Percentiles rank a stretch among this genome's conserved stretches.
Conservation (phyloP, 2,888 invertebrate species). For the Aphidoletes aphidimyza region DNA sequence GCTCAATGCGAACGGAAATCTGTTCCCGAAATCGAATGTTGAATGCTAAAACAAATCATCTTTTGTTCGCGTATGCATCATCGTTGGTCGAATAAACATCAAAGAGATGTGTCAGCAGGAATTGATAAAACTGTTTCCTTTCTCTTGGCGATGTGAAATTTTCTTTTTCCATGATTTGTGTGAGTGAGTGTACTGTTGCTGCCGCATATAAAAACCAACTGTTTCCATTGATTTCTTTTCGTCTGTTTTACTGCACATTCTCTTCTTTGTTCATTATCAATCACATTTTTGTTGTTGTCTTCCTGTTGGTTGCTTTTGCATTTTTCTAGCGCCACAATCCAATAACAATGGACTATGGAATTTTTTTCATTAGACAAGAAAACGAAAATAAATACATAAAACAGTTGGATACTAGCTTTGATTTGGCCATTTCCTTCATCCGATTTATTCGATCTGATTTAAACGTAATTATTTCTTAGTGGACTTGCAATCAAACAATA, state of each 20-base stretch:
- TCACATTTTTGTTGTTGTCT: not conserved
- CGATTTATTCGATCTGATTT: not conserved
- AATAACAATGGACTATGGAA: slow-evolving; percentile 25
- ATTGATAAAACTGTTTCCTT: slow-evolving; percentile 34
- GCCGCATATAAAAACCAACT: not conserved
- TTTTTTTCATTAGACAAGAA: not conserved
- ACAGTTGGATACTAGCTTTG: too few relatives aligned
- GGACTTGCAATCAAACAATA: not conserved
- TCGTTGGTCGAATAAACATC: slow-evolving; percentile 41
- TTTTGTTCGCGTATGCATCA: slow-evolving; percentile 28
- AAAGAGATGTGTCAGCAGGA: slow-evolving; percentile 34
- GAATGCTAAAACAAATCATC: slow-evolving; percentile 3
- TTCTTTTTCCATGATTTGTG: not conserved
- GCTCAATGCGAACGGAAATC: not conserved
- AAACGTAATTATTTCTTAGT: slow-evolving; percentile 29
- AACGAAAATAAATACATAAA: too few relatives aligned
- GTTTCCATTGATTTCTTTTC: not conserved
- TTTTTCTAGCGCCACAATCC: not conserved
- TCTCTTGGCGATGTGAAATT: not conserved
- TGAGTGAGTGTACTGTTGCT: not conserved
- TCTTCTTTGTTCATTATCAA: not conserved
- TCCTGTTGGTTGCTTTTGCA: slow-evolving; percentile 4
- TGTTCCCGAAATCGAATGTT: not conserved
- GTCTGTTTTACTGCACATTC: not conserved
- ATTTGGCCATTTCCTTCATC: not conserved